Base-by-base conservation (phyloP, 2,113 vertebrate genomes). In the Shinisaurus crocodilurus region DNA sequence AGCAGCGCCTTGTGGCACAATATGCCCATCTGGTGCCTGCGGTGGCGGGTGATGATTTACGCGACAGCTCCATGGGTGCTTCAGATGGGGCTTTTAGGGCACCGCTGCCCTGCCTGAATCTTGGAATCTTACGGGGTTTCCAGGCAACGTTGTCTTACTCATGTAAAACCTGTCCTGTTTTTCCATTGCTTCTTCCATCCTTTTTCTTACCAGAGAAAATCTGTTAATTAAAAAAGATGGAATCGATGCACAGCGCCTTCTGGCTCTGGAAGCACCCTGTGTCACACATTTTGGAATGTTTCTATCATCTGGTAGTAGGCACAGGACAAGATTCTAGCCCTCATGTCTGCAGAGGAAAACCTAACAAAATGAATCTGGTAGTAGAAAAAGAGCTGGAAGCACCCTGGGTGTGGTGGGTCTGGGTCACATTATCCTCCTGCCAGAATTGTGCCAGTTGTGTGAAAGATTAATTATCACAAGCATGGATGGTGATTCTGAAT, bases 341-440 rank as follows among this genome's bases (percentile, higher is more conserved):
- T 23, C 60, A 63, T 23, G 18, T 63, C 60, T 54, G 50, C 20
- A 70, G 67, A 32, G 67, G 3, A 34, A 70, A 34, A 70, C 32
- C 29, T 70, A 32, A 48, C 3, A 48, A 48, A 40, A n/a, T 37
- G n/a, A 75, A 75, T 75, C 34, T 18, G 4, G n/a, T 37, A 15
- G 15, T 37, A 37, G n/a, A n/a, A 75, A 40, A 40, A 18, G 72
- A 75, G 34, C 70, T n/a, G 15, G 32, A 25, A n/a, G 48, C 48
- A 5, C 48, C 48, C 48, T 48, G 48, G 48, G 48, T 48, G 48
- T 7, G 48, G 48, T 48, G 48, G 48, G 48, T 9, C 93, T n/a
- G n/a, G n/a, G n/a, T n/a, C n/a, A 40, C 72, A 88, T 50, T 87
- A 89, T 60, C 77, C 82, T 89, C 88, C 72, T 75, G 72, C 48